A percentile compares a stretch with the other conserved stretches of the same genome.
Conservation (phyloP, 2,888 invertebrate species). For the Atrina japonica region DNA sequence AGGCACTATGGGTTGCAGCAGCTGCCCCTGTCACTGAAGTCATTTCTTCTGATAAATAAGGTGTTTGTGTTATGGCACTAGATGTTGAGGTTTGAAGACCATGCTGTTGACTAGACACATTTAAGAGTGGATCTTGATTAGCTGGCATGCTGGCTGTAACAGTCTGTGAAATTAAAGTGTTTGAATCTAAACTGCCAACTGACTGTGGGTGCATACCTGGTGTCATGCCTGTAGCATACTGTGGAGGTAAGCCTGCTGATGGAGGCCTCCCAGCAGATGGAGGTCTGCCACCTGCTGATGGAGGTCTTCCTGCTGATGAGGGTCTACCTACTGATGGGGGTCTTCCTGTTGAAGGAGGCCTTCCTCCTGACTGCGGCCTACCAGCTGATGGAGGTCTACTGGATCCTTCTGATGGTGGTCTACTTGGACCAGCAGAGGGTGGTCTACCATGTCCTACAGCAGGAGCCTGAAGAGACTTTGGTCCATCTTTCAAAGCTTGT, state of each 20-base stretch:
- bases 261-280: slow-evolving; percentile 10
- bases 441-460: too few species aligned
- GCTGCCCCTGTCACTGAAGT: background rate
- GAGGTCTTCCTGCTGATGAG: slow-evolving; percentile 15
- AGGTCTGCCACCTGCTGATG: slow-evolving; percentile 3
- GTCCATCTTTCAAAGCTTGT: too few species aligned
- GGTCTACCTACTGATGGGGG: slow-evolving; percentile 18
- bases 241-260: slow-evolving; percentile 5
- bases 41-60: slow-evolving; percentile 3
- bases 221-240: background rate
- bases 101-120: slow-evolving; percentile 15
- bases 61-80: slow-evolving; percentile 16
- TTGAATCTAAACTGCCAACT: slow-evolving; percentile 2
- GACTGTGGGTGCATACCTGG: slow-evolving; percentile 1
- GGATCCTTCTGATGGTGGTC: too few species aligned
- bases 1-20: background rate
- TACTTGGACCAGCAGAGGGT: too few species aligned
- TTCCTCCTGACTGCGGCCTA: slow-evolving; percentile 6
- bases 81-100: background rate
- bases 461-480: too few species aligned
- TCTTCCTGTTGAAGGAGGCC: slow-evolving; percentile 17
- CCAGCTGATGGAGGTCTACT: slow-evolving; percentile 16
- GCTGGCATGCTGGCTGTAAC: background rate
- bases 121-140: slow-evolving; percentile 7
- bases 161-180: slow-evolving; percentile 1